Percentiles rank a stretch among this genome's conserved stretches.
phyloP scores from a whole-genome alignment of 2,888 invertebrate genomes.

The Xiphydria camelus region DNA sequence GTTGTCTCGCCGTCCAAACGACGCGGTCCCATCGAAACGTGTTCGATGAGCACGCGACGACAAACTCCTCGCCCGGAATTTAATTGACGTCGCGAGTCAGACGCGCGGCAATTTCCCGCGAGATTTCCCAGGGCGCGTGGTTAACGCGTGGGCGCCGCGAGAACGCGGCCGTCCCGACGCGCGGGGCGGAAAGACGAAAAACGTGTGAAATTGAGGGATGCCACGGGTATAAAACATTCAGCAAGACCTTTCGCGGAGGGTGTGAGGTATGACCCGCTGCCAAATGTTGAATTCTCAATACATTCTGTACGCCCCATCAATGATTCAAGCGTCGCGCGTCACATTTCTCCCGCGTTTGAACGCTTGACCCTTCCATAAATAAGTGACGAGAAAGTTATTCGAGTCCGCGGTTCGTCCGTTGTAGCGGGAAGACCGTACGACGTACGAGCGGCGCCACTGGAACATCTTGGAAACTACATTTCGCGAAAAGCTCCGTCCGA shows the following conservation, averaged over 20 bases:
- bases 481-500: no score
- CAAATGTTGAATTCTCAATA: slow-evolving; percentile 1
- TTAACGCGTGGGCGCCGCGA: neutral
- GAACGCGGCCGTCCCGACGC: neutral
- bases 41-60: no score
- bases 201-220: slow-evolving; percentile 4
- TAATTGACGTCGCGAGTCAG: no score
- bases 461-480: no score
- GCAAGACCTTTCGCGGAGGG: neutral
- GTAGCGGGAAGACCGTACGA: no score
- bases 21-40: no score
- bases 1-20: no score
- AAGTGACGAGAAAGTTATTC: no score
- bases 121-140: neutral
- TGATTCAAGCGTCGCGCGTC: slow-evolving; percentile 17
- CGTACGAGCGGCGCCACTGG: no score
- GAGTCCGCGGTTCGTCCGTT: no score
- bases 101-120: neutral
- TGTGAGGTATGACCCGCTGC: neutral
- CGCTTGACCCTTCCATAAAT: slow-evolving; percentile 1
- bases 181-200: neutral
- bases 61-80: no score
- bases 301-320: slow-evolving; percentile 10
- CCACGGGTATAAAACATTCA: slow-evolving; percentile 1
- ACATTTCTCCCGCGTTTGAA: slow-evolving; percentile 11